phyloP scores from a whole-genome alignment of 2,113 vertebrate genomes.

The Pelmatolapia mariae region DNA sequence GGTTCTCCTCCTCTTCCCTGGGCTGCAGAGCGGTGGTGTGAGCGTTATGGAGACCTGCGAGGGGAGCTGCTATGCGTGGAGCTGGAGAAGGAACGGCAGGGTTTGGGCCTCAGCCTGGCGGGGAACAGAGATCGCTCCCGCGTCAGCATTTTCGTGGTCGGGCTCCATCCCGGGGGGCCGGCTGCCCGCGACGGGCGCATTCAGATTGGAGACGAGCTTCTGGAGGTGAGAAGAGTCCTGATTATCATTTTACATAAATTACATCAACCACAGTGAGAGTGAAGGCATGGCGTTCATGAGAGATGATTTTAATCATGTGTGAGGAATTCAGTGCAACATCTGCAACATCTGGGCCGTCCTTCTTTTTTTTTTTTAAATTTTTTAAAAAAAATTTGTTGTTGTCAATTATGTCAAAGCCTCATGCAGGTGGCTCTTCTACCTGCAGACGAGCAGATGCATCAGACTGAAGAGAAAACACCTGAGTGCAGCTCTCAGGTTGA shows the following conservation, averaged over 20 bases:
- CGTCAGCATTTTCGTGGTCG: conserved; percentile 94
- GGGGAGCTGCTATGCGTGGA: conserved; percentile 92
- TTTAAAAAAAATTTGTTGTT: neutral
- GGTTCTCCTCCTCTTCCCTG: neutral
- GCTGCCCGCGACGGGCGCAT: conserved; percentile 83
- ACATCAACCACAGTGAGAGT: neutral
- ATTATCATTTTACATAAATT: neutral
- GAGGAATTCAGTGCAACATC: neutral
- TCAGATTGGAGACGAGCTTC: conserved; percentile 84
- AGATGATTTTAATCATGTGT: neutral
- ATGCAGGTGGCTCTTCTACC: neutral
- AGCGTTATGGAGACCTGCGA: conserved; percentile 87
- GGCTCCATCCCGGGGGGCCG: conserved; percentile 83
- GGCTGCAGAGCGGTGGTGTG: conserved; percentile 85
- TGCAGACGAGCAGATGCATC: neutral
- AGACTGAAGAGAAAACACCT: neutral
- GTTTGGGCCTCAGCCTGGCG: conserved; percentile 92
- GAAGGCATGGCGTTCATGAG: neutral
- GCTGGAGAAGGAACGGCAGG: conserved; percentile 91
- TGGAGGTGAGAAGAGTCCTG: conserved; percentile 78
- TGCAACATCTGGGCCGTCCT: neutral
- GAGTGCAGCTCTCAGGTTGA: neutral
- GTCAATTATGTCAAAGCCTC: neutral
- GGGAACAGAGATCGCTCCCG: conserved; percentile 90
- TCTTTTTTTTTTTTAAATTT: accelerated